Evolutionary conservation across 2,888 invertebrate genomes (phyloP), one percentile per base, ranked within the genome.

Genomic region (Nebria brevicollis): DNA sequence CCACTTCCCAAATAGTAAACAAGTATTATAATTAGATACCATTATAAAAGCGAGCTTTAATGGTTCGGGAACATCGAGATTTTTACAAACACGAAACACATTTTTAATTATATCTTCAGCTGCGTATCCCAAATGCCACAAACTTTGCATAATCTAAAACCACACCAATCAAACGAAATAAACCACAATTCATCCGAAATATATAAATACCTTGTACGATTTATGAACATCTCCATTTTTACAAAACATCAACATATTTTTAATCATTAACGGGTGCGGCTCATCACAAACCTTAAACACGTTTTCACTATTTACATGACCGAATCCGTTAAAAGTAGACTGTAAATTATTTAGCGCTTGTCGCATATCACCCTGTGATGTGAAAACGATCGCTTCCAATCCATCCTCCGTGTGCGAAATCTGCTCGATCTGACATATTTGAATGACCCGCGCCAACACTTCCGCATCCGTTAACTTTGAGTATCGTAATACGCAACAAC

Each of bases 271-370:
- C 0, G 99, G 99, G 90, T 99, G 99, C 0, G 99, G 99, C 89
- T 99, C 99, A 89, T 99, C 99, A 88, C 99, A 99, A 10, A 99
- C 98, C 92, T 98, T 98, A 88, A 98, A 99, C 25, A 99, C 99
- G 90, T 98, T 97, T 84, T 95, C 95, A 75, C 96, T 94, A 84
- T 94, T 96, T n/a, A 99, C 95, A 86, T 94, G 94, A 0, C 94
- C 95, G 89, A 97, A 98, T 8, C 97, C 97, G 88, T 98, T 97
- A 75, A 94, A 94, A 0, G 97, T 97, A 0, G 97, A 97, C 89
- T 99, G 99, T 78, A 99, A 90, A 91, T 99, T 99, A 90, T 99
- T 99, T 72, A 99, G 91, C 0, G 96, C 99, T 87, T 99, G 97
- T 85, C 99, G 92, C 96, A 99, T 96, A 89, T 99, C 99, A 0